Evolutionary conservation across 2,888 invertebrate species (phyloP), one percentile per base, ranked within the genome.

Genomic region (Tenthredo distinguenda): DNA sequence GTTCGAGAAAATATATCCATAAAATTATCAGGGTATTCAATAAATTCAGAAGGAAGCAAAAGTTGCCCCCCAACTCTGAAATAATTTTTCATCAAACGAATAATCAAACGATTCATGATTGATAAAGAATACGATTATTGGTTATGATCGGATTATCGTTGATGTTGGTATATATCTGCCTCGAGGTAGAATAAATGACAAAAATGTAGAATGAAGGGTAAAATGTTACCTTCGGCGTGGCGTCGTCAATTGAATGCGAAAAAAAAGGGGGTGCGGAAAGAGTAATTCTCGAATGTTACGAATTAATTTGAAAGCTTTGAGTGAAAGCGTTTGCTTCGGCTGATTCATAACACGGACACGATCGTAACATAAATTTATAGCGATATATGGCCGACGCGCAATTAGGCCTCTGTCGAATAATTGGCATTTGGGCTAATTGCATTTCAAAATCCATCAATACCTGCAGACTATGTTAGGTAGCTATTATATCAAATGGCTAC

Each of bases 341-440:
- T 89, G 88, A 90, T 90, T 90, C 90, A 89, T 90, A 89, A 90
- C 90, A 89, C 88, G 88, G 89, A 90, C 90, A 89, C 88, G 88
- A 86, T 85, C 87, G 88, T 89, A 88, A 87, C 90, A 92, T 92
- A 92, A 92, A 92, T 92, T 90, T 90, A 58, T 85, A 88, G 89
- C 91, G 92, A 92, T 91, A 34, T 65, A 65, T 65, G 15, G 91
- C 89, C 89, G 89, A 87, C 85, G 89, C 89, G 91, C 91, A 92
- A 92, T 92, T 92, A 92, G 92, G 92, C 91, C 15, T 82, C 43
- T 40, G 65, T 43, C 43, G 65, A 82, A 79, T 79, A 79, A 82
- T 82, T 82, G 82, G 65, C 65, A 43, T 65, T 79, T n/a, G 68
- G 40, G 43, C 65, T 82, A 82, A 82, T 82, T 82, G 65, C 82